Conservation (phyloP, 2,888 invertebrate genomes). For the Antheraea yamamai region DNA sequence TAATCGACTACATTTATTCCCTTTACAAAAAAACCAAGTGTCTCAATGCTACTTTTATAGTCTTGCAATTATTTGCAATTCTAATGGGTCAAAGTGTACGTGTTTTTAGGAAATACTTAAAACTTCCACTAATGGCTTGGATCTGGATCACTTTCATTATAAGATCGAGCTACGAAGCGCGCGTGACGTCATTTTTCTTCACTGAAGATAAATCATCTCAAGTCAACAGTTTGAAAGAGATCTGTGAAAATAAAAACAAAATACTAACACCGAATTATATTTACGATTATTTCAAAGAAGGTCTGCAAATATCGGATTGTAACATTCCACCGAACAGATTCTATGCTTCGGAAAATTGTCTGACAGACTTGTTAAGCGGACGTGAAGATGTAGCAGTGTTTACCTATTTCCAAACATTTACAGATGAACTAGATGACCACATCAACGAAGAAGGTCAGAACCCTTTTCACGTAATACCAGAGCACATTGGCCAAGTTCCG, state of each 20-base stretch:
- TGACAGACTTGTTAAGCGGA: not conserved
- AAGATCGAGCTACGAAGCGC: not conserved
- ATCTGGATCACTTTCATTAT: not conserved
- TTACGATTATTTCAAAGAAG: not conserved
- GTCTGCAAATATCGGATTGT: not conserved
- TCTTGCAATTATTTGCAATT: not conserved
- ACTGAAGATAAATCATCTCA: not conserved
- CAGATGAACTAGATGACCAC: not conserved
- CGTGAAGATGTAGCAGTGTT: not conserved
- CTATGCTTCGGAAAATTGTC: not conserved
- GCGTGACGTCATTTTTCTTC: not conserved
- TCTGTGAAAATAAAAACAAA: conserved; percentile 6
- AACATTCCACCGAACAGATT: not conserved
- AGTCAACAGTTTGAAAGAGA: conserved; percentile 8
- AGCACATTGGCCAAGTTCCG: not conserved
- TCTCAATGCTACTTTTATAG: not conserved
- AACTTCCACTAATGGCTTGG: not conserved
- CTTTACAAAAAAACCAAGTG: not conserved
- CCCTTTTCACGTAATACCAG: not conserved
- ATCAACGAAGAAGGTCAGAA: not conserved
- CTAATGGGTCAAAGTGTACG: not conserved
- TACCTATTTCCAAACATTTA: not conserved
- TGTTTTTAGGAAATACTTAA: not conserved
- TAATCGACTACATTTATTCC: not conserved
- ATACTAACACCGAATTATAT: not conserved